These are phyloP conservation scores for Hymenopus coronatus DNA, from an alignment of 2,888 invertebrate genomes.

Conservation along the genomic window DNA sequence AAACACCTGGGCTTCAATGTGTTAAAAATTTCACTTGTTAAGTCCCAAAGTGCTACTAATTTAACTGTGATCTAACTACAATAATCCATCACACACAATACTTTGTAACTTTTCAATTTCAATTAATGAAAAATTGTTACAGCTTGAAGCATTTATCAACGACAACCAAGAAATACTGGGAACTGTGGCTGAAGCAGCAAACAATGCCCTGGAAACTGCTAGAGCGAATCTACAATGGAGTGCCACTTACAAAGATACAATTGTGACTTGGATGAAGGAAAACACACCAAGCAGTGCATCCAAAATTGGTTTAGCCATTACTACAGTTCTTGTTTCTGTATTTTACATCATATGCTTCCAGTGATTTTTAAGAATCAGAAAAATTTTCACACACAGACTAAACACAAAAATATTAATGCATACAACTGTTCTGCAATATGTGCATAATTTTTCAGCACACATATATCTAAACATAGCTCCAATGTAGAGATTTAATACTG, in stretches of 20 bases:
- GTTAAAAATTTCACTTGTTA: too few relatives aligned
- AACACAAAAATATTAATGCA: too few relatives aligned
- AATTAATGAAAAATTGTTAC: not conserved
- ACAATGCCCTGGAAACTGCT: constrained; percentile 19
- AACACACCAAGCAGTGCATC: not conserved
- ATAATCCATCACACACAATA: too few relatives aligned
- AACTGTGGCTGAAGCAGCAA: constrained; percentile 4
- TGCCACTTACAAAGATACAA: not conserved
- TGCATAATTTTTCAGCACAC: too few relatives aligned
- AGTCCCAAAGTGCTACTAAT: too few relatives aligned
- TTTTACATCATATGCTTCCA: not conserved
- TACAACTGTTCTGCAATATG: too few relatives aligned
- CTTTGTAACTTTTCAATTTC: too few relatives aligned
- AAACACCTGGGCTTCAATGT: too few relatives aligned
- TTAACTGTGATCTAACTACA: too few relatives aligned
- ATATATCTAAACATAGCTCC: too few relatives aligned
- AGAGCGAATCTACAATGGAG: constrained; percentile 23
- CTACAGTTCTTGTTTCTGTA: not conserved
- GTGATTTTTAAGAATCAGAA: not conserved
- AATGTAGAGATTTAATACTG: too few relatives aligned
- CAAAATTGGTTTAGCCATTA: not conserved
- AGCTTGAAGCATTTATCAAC: constrained; percentile 8
- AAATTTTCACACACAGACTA: too few relatives aligned
- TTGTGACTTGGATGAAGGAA: not conserved
- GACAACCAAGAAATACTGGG: not conserved